Conservation (phyloP, 1,140 invertebrate species). For the Temnothorax longispinosus region DNA sequence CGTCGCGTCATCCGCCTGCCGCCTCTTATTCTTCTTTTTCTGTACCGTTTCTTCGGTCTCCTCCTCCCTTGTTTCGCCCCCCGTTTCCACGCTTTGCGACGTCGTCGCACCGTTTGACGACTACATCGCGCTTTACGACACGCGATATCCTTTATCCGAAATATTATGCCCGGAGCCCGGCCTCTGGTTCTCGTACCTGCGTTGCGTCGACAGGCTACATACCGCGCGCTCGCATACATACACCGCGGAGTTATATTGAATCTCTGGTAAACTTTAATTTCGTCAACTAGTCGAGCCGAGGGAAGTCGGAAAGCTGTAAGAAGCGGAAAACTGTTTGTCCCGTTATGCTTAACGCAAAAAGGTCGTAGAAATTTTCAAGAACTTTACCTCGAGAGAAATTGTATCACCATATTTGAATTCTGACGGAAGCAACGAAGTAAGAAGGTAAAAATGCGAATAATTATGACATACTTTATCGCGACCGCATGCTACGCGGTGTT, state of each 20-base stretch:
- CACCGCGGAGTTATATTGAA: constrained; percentile 64
- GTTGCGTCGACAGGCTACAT: neutral
- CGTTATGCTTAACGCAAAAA: constrained; percentile 29
- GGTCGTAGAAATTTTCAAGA: constrained; percentile 36
- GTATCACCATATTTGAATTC: neutral
- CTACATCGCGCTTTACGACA: constrained; percentile 79
- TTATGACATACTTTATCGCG: constrained; percentile 17
- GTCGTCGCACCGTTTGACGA: constrained; percentile 61
- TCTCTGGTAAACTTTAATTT: constrained; percentile 69
- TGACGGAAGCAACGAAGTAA: neutral
- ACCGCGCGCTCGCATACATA: neutral
- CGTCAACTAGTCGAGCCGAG: constrained; percentile 16
- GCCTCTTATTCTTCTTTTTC: constrained; percentile 12
- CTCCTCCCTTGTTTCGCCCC: constrained; percentile 40
- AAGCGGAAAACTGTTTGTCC: constrained; percentile 30
- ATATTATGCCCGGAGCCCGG: constrained; percentile 74
- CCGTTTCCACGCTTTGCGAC: constrained; percentile 42
- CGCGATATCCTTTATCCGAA: constrained; percentile 81
- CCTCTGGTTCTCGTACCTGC: constrained; percentile 6
- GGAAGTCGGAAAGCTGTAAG: constrained; percentile 22
- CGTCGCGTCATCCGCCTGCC: neutral
- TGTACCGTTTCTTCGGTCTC: neutral
- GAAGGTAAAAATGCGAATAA: constrained; percentile 3
- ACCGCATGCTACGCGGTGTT: neutral
- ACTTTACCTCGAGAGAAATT: neutral